Conservation (phyloP, 2,888 invertebrate species). For the Ferrisia virgata region DNA sequence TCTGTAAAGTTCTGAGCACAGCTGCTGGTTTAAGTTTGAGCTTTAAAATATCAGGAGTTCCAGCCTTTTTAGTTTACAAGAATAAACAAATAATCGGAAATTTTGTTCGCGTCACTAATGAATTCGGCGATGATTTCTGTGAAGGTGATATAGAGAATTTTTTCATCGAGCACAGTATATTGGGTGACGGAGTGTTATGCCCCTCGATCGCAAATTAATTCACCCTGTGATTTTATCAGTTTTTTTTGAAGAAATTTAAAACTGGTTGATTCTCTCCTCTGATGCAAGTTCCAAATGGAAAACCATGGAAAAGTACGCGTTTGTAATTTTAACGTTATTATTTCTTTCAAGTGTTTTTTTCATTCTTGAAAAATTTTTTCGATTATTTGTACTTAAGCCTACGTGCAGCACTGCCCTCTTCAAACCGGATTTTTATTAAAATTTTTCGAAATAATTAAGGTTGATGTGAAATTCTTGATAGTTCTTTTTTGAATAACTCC, state of each 20-base stretch:
- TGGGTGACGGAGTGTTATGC: conserved; percentile 29
- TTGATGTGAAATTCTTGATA: neutral
- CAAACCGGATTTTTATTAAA: neutral
- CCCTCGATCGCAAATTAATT: neutral
- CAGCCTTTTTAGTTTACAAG: conserved; percentile 88
- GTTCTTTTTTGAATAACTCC: neutral
- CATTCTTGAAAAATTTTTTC: neutral
- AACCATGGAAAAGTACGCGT: neutral
- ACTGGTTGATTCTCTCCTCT: neutral
- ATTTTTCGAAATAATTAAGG: neutral
- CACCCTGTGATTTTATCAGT: neutral
- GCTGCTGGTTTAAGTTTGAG: conserved; percentile 80
- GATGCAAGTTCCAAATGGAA: neutral
- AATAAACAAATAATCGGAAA: conserved; percentile 86
- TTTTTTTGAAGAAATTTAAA: neutral
- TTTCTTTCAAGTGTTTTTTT: neutral
- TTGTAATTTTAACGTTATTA: neutral
- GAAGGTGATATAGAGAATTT: conserved; percentile 86
- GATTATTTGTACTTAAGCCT: neutral
- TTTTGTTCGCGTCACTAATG: conserved; percentile 81
- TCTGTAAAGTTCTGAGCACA: conserved; percentile 79
- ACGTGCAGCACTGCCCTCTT: neutral
- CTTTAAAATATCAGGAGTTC: conserved; percentile 83
- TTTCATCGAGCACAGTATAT: conserved; percentile 75
- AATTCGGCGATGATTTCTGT: conserved; percentile 86